phyloP scores from a whole-genome alignment of 2,888 invertebrate genomes.

The Eupithecia dodoneata region DNA sequence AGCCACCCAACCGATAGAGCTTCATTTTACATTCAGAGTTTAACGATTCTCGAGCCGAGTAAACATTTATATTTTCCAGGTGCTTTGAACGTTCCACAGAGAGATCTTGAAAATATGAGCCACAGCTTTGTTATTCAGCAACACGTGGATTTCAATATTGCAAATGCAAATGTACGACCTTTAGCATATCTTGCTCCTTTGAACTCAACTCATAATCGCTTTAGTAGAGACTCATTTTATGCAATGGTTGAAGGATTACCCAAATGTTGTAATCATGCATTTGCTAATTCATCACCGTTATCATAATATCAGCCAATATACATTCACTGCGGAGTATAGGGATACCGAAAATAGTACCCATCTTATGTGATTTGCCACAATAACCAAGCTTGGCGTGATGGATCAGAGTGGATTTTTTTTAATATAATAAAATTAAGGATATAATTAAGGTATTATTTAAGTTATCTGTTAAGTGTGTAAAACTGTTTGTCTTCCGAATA shows the following conservation, averaged over 20 bases:
- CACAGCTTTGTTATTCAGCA: constrained; percentile 3
- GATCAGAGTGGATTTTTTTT: too few species aligned
- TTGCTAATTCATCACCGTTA: not conserved
- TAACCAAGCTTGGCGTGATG: too few species aligned
- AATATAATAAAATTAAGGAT: too few species aligned
- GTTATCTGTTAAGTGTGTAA: too few species aligned
- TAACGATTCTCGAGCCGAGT: not conserved
- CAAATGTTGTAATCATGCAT: not conserved
- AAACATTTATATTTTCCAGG: not conserved
- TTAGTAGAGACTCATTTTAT: not conserved
- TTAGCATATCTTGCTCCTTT: not conserved
- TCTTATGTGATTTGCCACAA: too few species aligned
- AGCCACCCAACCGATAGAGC: not conserved
- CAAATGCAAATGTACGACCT: not conserved
- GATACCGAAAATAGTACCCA: too few species aligned
- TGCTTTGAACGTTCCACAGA: not conserved
- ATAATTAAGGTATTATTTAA: too few species aligned
- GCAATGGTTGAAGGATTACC: not conserved
- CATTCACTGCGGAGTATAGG: too few species aligned
- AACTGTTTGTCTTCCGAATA: too few species aligned
- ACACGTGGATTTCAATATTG: not conserved
- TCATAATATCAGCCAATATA: too few species aligned
- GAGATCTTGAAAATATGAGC: constrained; percentile 8
- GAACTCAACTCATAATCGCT: not conserved
- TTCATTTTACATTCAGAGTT: not conserved